A percentile compares a stretch with the other conserved stretches of the same genome.
These are phyloP conservation scores for Drosophila birchii DNA, from an alignment of 2,888 invertebrate genomes.

Conservation along the genomic window DNA sequence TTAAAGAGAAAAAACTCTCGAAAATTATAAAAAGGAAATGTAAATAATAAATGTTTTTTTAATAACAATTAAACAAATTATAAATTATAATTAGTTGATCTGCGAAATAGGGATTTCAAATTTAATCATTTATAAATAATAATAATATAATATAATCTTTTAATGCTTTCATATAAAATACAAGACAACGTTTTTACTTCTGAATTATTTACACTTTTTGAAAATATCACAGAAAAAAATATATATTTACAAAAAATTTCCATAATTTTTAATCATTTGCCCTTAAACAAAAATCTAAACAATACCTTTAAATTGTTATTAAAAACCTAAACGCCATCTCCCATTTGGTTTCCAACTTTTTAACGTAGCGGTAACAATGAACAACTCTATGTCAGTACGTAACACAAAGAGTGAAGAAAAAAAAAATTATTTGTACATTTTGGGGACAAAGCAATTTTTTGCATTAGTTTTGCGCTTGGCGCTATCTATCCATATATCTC, in stretches of 20 bases:
- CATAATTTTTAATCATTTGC: background rate
- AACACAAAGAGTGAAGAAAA: conserved; percentile 21
- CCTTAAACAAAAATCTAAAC: background rate
- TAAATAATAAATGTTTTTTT: too few relatives aligned
- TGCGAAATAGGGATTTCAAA: too few relatives aligned
- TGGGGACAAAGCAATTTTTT: conserved; percentile 50
- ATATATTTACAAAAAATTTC: background rate
- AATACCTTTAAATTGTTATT: background rate
- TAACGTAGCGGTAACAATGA: conserved; percentile 6
- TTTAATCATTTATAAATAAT: too few relatives aligned
- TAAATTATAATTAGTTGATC: background rate
- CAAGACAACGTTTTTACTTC: background rate
- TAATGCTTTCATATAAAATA: background rate
- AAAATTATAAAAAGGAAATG: too few relatives aligned
- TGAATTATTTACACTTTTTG: background rate
- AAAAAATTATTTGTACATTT: conserved; percentile 36
- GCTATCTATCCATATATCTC: conserved; percentile 12
- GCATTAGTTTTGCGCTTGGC: conserved; percentile 38
- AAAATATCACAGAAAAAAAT: too few relatives aligned
- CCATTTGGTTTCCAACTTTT: background rate
- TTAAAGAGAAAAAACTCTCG: background rate
- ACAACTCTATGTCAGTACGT: conserved; percentile 9
- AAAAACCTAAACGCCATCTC: background rate
- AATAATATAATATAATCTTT: too few relatives aligned
- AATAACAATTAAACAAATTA: background rate